These are phyloP conservation scores for Hypocryptadius cinnamomeus DNA, from an alignment of 2,113 vertebrate species.

Conservation along the genomic window DNA sequence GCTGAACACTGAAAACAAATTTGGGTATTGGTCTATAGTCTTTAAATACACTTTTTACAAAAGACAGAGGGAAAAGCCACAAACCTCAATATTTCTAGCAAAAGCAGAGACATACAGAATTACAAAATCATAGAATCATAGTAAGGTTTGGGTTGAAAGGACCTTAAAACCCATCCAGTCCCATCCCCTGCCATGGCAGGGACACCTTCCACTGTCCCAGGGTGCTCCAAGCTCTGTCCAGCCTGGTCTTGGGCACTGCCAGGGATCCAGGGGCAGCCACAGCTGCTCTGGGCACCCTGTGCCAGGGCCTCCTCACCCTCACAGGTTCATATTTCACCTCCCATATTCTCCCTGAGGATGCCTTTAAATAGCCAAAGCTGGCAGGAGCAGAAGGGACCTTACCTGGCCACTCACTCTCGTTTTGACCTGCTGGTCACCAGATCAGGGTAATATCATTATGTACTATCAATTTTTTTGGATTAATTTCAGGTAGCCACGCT, in stretches of 20 bases:
- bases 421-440: not conserved
- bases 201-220: not conserved
- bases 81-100: not conserved
- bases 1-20: not conserved
- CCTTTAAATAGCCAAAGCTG: not conserved
- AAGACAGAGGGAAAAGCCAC: not conserved
- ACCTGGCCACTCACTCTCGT: not conserved
- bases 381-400: not conserved
- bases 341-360: not conserved
- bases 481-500: not conserved
- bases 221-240: accelerated
- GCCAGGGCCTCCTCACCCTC: not conserved
- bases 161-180: accelerated
- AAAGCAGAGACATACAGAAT: not conserved
- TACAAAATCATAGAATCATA: not conserved
- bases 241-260: accelerated
- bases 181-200: not conserved
- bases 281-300: not conserved
- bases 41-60: not conserved
- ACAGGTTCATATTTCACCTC: not conserved
- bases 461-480: not conserved
- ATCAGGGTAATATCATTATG: not conserved
- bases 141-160: not conserved
- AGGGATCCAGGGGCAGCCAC: not conserved
- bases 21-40: not conserved